Percentiles rank a stretch among this genome's conserved stretches.
Evolutionary conservation across 2,888 invertebrate species (phyloP).

Genomic region (Helicoverpa assulta): DNA sequence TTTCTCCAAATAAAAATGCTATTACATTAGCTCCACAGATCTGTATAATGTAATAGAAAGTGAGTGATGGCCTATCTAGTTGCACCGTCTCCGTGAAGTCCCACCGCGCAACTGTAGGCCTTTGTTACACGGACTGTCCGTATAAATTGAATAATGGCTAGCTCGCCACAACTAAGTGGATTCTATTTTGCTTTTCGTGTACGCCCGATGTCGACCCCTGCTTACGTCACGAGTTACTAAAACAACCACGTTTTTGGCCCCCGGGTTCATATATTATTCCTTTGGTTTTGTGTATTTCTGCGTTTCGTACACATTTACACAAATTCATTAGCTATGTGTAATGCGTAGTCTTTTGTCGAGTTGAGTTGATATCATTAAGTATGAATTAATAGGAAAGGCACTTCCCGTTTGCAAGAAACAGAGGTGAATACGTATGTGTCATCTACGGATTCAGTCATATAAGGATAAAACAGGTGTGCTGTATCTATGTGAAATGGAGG

Average conservation of each 20-base stretch:
- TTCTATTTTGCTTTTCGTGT: constrained; percentile 83
- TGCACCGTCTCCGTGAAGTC: constrained; percentile 22
- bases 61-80: constrained; percentile 7
- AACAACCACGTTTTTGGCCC: constrained; percentile 58
- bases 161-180: constrained; percentile 83
- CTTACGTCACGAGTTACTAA: constrained; percentile 67
- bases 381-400: constrained; percentile 41
- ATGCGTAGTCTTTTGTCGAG: constrained; percentile 40
- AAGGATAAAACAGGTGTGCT: constrained; percentile 27
- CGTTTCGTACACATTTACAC: constrained; percentile 34
- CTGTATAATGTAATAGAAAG: constrained; percentile 1
- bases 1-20: not conserved
- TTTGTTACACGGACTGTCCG: constrained; percentile 73
- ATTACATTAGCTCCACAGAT: constrained; percentile 2
- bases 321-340: constrained; percentile 56
- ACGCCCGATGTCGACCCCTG: constrained; percentile 66
- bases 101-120: constrained; percentile 66
- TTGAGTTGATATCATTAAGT: constrained; percentile 47
- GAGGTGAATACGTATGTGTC: constrained; percentile 17
- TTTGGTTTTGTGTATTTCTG: constrained; percentile 55
- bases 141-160: constrained; percentile 86
- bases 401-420: not conserved
- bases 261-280: constrained; percentile 63
- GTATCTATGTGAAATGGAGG: constrained; percentile 16
- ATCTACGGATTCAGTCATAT: constrained; percentile 13